A percentile compares a stretch with the other conserved stretches of the same genome.
Evolutionary conservation across 2,888 invertebrate species (phyloP).

Genomic region (Hymenopus coronatus): DNA sequence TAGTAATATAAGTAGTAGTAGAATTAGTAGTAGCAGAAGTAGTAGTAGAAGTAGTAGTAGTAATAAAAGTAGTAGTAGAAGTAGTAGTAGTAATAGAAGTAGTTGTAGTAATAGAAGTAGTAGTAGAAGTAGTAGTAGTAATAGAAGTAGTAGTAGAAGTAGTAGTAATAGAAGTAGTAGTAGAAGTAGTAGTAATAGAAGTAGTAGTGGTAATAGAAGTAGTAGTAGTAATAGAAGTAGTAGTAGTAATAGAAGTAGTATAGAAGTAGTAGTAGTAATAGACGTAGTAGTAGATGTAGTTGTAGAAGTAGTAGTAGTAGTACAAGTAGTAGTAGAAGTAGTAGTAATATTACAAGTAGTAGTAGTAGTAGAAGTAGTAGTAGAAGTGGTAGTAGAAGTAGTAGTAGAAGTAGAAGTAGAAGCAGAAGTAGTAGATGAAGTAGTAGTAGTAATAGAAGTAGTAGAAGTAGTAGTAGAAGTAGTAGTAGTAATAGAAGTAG

Average conservation of each 20-base stretch:
- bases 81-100: neutral
- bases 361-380: neutral
- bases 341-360: neutral
- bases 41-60: neutral
- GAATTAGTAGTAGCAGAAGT: neutral
- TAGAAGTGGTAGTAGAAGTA: neutral
- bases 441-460: neutral
- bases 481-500: neutral
- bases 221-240: neutral
- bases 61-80: neutral
- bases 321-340: neutral
- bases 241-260: neutral
- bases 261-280: neutral
- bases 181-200: neutral
- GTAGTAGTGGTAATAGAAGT: neutral
- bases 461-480: neutral
- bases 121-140: neutral
- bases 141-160: neutral
- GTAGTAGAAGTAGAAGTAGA: neutral
- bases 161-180: neutral
- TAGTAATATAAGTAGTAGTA: neutral
- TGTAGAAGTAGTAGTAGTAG: neutral
- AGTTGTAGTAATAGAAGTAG: neutral
- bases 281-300: neutral
- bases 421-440: neutral